Evolutionary conservation across 2,888 invertebrate species (phyloP).

Genomic region (Tribolium freemani): DNA sequence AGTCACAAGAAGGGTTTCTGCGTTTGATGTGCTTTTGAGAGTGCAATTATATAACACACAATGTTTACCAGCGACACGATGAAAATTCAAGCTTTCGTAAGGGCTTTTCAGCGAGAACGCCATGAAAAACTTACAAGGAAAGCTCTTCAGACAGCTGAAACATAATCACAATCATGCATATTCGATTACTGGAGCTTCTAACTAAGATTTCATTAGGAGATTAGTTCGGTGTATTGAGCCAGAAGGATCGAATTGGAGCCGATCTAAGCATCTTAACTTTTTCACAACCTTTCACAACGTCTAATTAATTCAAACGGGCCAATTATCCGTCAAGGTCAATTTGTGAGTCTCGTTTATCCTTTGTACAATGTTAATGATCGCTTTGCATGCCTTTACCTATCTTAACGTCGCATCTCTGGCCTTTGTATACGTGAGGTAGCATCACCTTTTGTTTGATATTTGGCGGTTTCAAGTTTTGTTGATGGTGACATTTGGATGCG

Average conservation of each 20-base stretch:
- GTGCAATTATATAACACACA: background rate
- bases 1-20: background rate
- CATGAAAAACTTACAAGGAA: background rate
- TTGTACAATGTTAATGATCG: background rate
- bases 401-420: conserved; percentile 5
- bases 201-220: background rate
- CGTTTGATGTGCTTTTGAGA: background rate
- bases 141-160: background rate
- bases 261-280: background rate
- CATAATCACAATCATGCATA: background rate
- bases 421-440: conserved; percentile 22
- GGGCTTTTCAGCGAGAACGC: background rate
- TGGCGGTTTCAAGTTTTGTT: conserved; percentile 30
- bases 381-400: background rate
- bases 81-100: background rate
- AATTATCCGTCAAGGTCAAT: background rate
- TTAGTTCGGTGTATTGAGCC: background rate
- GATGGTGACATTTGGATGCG: conserved; percentile 43
- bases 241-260: background rate
- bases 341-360: background rate
- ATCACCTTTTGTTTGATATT: conserved; percentile 39
- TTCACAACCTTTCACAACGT: background rate
- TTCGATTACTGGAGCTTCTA: background rate
- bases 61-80: background rate
- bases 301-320: background rate